Conservation (phyloP, 1,140 invertebrate species). For the Anadara kagoshimensis region DNA sequence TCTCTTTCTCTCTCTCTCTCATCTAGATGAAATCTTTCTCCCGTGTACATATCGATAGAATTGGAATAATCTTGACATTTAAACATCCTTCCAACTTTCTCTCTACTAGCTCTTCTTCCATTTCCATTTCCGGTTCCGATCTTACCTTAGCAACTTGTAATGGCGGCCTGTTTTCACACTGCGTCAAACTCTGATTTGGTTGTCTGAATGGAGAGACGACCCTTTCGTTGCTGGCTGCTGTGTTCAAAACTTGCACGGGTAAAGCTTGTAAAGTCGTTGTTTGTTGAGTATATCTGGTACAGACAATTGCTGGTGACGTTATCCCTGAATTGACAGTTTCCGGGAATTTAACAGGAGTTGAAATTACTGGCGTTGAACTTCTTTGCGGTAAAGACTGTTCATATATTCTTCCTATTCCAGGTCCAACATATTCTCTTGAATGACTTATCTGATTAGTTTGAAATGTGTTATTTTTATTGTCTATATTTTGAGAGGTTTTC, state of each 20-base stretch:
- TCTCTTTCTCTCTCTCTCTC: too few relatives aligned
- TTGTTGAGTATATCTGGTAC: neutral
- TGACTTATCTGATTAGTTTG: slow-evolving; percentile 12
- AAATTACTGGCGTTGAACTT: neutral
- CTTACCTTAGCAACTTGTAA: slow-evolving; percentile 7
- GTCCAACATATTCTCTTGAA: neutral
- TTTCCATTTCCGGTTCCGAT: too few relatives aligned
- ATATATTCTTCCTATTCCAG: neutral
- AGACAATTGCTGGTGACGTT: neutral
- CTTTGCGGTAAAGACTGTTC: slow-evolving; percentile 5
- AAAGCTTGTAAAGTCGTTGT: neutral
- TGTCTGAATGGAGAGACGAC: slow-evolving; percentile 9
- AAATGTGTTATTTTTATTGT: slow-evolving; percentile 8
- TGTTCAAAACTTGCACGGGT: neutral
- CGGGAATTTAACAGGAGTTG: neutral
- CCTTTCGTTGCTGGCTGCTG: neutral
- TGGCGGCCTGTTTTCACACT: neutral
- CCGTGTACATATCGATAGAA: too few relatives aligned
- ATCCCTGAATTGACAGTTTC: neutral
- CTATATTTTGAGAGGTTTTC: neutral
- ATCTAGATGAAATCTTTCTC: too few relatives aligned
- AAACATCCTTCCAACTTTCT: too few relatives aligned
- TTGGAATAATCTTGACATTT: too few relatives aligned
- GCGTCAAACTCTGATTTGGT: neutral
- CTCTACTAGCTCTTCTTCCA: too few relatives aligned